Percentiles rank a stretch among this genome's conserved stretches.
phyloP scores from a whole-genome alignment of 53 echinoderm and acorn worm species.

The Hippasteria phrygiana region DNA sequence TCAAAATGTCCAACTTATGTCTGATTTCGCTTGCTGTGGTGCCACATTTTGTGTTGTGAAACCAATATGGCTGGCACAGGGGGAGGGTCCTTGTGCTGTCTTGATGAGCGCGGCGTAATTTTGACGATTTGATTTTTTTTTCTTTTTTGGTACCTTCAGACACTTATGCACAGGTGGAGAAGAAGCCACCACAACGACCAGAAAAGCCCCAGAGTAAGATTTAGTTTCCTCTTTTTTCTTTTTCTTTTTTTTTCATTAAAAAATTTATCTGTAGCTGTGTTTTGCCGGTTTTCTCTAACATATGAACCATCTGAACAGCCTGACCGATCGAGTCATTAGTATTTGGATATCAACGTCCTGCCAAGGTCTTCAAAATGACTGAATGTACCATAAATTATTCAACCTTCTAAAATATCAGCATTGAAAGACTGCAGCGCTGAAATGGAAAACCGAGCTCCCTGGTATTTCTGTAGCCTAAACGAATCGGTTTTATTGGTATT shows the following conservation, averaged over 20 bases:
- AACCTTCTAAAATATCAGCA: no score
- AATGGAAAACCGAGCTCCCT: no score
- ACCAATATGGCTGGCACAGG: neutral
- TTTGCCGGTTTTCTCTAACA: neutral
- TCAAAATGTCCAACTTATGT: no score
- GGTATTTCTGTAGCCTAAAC: no score
- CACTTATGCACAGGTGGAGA: slow-evolving; percentile 22
- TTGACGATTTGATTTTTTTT: neutral
- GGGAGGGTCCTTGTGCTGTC: neutral
- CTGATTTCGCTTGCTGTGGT: neutral
- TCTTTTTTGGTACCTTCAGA: neutral
- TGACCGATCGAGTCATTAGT: neutral
- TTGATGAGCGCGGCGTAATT: neutral
- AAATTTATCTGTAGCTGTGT: no score
- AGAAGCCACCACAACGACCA: neutral
- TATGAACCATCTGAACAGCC: neutral
- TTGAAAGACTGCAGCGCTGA: no score
- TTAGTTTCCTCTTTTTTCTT: no score
- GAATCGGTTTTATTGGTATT: no score
- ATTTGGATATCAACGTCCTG: neutral
- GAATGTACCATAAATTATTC: no score
- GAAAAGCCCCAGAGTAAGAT: neutral
- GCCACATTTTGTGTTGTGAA: neutral
- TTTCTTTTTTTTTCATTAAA: neutral
- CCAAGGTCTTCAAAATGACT: no score